Evolutionary conservation across 2,888 invertebrate genomes (phyloP), one percentile per base, ranked within the genome.

Genomic region (Conistra vaccinii): DNA sequence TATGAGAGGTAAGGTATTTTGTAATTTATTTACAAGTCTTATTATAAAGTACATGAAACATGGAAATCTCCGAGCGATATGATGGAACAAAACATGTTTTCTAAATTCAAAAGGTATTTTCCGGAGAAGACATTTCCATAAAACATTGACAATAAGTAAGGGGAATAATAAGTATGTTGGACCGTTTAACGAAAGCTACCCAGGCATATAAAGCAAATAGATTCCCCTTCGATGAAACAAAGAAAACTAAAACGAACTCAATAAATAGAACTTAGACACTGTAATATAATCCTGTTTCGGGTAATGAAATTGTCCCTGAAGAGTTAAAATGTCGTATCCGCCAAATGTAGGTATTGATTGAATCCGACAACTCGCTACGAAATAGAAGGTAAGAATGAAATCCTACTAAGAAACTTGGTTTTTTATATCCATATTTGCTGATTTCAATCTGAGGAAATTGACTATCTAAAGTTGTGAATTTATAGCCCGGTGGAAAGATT

Each of bases 181-280:
- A 26, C 45, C 57, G 48, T 62, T 67, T 58, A 61, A 35, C 26
- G 39, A 39, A 51, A 58, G 17, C 3, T 35, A n/a, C n/a, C n/a
- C n/a, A n/a, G 9, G n/a, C 57, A 53, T 45, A 39, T 35, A 55
- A 58, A 61, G 23, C 53, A 61, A 72, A 76, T 71, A 67, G 26
- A 76, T 65, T 61, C 3, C n/a, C 62, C 72, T 63, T 55, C 39
- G 62, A 45, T 67, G 69, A 78, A 81, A 81, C 79, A 83, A 83
- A 87, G 74, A 80, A 79, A 88, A 78, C 73, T 78, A 81, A 77
- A 80, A 77, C 61, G 66, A 81, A 76, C 83, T 78, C 67, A 82
- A 86, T 82, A 87, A 86, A 85, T 76, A 81, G 70, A 84, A 81
- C 80, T 81, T 84, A 78, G 76, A 76, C 73, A 78, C 80, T 76